Conservation (phyloP, 2,888 invertebrate species). For the Myathropa florea region DNA sequence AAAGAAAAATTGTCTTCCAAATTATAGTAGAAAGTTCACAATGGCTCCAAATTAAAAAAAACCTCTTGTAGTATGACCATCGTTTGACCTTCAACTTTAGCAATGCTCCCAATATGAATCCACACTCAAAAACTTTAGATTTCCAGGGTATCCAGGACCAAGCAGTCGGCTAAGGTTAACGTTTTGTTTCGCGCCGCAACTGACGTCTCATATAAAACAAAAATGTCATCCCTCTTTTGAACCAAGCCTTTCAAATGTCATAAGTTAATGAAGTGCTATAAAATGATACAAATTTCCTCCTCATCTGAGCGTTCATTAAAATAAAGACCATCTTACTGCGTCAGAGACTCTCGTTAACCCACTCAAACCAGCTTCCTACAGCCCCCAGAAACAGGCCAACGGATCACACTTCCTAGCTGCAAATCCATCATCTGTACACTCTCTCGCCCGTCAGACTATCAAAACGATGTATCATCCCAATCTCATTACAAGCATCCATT, state of each 20-base stretch:
- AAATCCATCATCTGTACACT: not conserved
- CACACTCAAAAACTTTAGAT: too few relatives aligned
- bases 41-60: too few relatives aligned
- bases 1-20: too few relatives aligned
- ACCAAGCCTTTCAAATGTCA: not conserved
- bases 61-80: too few relatives aligned
- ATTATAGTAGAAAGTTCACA: too few relatives aligned
- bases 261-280: not conserved
- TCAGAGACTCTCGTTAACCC: not conserved
- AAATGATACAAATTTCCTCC: not conserved
- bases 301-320: not conserved
- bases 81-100: too few relatives aligned
- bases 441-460: not conserved
- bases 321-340: not conserved
- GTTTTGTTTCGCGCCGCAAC: too few relatives aligned
- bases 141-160: too few relatives aligned
- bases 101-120: too few relatives aligned
- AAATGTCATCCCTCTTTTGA: not conserved
- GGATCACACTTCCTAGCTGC: not conserved
- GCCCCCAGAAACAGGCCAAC: not conserved
- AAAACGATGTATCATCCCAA: not conserved
- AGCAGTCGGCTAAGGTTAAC: too few relatives aligned
- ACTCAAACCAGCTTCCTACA: not conserved
- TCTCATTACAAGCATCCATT: not conserved
- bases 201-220: too few relatives aligned